These are phyloP conservation scores for Bradypodion pumilum DNA, from an alignment of 2,797 vertebrate genomes.

Conservation along the genomic window DNA sequence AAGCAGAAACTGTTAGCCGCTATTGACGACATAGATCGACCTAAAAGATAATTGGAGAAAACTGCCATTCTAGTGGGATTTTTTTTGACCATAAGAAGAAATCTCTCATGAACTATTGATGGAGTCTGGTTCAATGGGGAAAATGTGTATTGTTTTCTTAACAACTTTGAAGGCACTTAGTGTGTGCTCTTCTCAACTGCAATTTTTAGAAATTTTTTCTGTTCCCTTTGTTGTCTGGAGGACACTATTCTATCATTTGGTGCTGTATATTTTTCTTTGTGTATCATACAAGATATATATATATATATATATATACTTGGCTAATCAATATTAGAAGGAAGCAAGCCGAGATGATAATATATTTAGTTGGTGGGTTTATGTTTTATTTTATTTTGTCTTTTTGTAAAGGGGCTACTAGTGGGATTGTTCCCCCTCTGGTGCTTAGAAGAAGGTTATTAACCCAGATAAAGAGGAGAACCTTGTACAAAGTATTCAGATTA, in stretches of 20 bases:
- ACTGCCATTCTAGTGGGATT: slow-evolving; percentile 23
- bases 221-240: slow-evolving; percentile 41
- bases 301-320: slow-evolving; percentile 32
- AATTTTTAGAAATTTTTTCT: slow-evolving; percentile 53
- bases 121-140: slow-evolving; percentile 38
- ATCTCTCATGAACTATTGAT: slow-evolving; percentile 45
- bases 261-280: slow-evolving; percentile 65
- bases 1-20: slow-evolving; percentile 94
- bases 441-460: slow-evolving; percentile 45
- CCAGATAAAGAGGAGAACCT: slow-evolving; percentile 49
- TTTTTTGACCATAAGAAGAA: slow-evolving; percentile 7
- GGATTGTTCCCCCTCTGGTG: slow-evolving; percentile 31
- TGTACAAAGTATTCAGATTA: slow-evolving; percentile 24
- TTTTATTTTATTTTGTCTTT: slow-evolving; percentile 2
- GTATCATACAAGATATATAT: slow-evolving; percentile 42
- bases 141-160: slow-evolving; percentile 60
- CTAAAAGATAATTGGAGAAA: slow-evolving; percentile 88
- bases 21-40: slow-evolving; percentile 95
- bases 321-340: slow-evolving; percentile 54
- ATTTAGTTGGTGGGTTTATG: slow-evolving; percentile 60
- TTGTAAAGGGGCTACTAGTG: slow-evolving; percentile 47
- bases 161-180: slow-evolving; percentile 34
- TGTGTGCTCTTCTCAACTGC: slow-evolving; percentile 47
- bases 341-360: slow-evolving; percentile 57
- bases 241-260: slow-evolving; percentile 45